phyloP scores from a whole-genome alignment of 2,113 vertebrate genomes.

The Scomber colias region DNA sequence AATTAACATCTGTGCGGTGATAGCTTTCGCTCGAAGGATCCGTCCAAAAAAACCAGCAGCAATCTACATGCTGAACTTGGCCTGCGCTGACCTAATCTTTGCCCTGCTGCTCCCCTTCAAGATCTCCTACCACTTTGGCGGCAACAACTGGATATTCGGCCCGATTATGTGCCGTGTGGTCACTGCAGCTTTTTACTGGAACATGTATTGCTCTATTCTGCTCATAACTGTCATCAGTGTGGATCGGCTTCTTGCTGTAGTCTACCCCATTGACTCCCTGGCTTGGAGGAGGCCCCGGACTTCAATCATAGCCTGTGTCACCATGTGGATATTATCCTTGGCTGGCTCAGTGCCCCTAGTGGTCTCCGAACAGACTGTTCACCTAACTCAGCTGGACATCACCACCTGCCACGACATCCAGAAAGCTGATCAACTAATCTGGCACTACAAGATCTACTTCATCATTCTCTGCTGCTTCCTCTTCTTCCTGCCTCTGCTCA shows the following conservation, averaged over 20 bases:
- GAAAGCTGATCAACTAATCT: neutral
- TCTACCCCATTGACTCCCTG: slow-evolving; percentile 92
- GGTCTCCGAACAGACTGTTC: slow-evolving; percentile 86
- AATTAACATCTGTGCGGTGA: slow-evolving; percentile 87
- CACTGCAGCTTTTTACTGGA: slow-evolving; percentile 92
- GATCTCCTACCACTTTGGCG: slow-evolving; percentile 90
- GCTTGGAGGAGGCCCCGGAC: slow-evolving; percentile 87
- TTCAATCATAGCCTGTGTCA: slow-evolving; percentile 80
- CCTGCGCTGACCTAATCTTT: slow-evolving; percentile 90
- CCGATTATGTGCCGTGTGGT: slow-evolving; percentile 86
- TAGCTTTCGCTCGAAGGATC: slow-evolving; percentile 87
- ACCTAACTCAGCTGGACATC: slow-evolving; percentile 84
- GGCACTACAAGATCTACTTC: slow-evolving; percentile 88
- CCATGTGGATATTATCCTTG: slow-evolving; percentile 89
- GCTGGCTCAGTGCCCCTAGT: slow-evolving; percentile 88
- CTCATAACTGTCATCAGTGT: slow-evolving; percentile 93
- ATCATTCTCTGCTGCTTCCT: slow-evolving; percentile 86
- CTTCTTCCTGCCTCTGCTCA: slow-evolving; percentile 89
- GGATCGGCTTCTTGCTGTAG: slow-evolving; percentile 92
- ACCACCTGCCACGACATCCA: slow-evolving; percentile 90
- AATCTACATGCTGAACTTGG: slow-evolving; percentile 95
- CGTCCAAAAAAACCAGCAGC: slow-evolving; percentile 90
- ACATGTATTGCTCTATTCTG: slow-evolving; percentile 96
- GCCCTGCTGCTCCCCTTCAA: slow-evolving; percentile 91
- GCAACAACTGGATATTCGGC: slow-evolving; percentile 93